Base-by-base conservation (phyloP, 2,113 vertebrate species). In the Glareola pratincola region DNA sequence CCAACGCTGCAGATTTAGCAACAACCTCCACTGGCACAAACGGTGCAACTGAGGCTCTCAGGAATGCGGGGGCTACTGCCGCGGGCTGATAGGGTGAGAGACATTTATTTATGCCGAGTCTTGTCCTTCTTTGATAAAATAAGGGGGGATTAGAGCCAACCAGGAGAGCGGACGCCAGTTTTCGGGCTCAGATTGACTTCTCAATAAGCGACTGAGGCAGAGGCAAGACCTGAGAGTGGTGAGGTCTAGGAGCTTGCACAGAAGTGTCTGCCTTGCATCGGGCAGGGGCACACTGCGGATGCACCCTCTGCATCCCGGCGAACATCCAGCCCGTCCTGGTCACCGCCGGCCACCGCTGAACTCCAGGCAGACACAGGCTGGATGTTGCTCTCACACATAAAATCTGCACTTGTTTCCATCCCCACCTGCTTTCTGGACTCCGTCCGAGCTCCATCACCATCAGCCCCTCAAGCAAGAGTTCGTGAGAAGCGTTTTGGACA, bases 311-410 rank as follows among this genome's bases (percentile, higher is more conserved):
- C 60, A 22, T 50, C 71, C 63, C 1, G 14, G 47, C 21, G 53
- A 57, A 9, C 47, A 8, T 6, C 39, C 51, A 64, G 34, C 36
- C 66, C 6, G 6, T 64, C 23, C 27, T 14, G 43, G 23, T 30
- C 60, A 45, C 78, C 10, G 0, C 47, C 4, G 0, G 41, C 8
- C 1, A 6, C 30, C 5, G 2, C 19, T 12, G 16, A 34, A 18
- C 54, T n/a, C 41, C 10, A 47, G 71, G 48, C 56, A 34, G 56
- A 19, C 41, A 22, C 41, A 24, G 63, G 39, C 39, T 48, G 56
- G 22, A 37, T 36, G 4, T 4, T 64, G 22, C 48, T 57, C 32
- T n/a, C 34, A 50, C 12, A 1, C 10, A 13, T 36, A 43, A 63
- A 71, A 78, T 23, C 36, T 4, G 0, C 27, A 18, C 3, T n/a